Base-by-base conservation (phyloP, 2,113 vertebrate genomes). In the Calyptomena viridis region DNA sequence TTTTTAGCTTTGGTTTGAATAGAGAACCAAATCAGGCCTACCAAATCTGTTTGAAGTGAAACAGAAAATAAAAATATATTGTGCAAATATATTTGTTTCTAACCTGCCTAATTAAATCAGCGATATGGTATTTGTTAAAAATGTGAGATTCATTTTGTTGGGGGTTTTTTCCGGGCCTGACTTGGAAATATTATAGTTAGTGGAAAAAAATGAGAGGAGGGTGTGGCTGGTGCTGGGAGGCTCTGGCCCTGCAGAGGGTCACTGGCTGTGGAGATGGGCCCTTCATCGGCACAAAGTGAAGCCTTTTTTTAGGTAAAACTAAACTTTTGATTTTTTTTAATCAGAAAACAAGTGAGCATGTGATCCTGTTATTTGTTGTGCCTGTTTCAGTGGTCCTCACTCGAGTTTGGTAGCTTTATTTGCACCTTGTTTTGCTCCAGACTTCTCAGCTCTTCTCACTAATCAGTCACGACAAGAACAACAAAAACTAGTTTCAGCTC, bases 191-290 rank as follows among this genome's bases (percentile, higher is more conserved):
- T 90, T n/a, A 64, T 68, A 73, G 56, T 90, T 85, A 92, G 75
- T 75, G 72, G 55, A 28, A 81, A 96, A 94, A 94, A 84, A 84
- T 94, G 93, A 90, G 89, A 93, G 8, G 56, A 93, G 90, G 90
- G 90, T 95, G 95, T 84, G 90, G 87, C 52, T 83, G 90, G 58
- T 0, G 3, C 74, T 87, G 49, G 40, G 64, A 86, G 39, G 53
- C 49, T 87, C 78, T 91, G 79, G 78, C 78, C 50, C 14, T 47
- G 78, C 52, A 63, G 30, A 80, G 0, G 10, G 85, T 52, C 80
- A 44, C 40, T 63, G 16, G 25, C 56, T 30, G 13, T 28, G 42
- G 64, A 78, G 44, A 58, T 24, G 52, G 1, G 40, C 28, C 60
- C 68, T 80, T 72, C 68, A 16, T 23, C 3, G 0, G 31, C 28